These are phyloP conservation scores for Mionectes olivaceus DNA, from an alignment of 2,797 vertebrate species.

Conservation along the genomic window DNA sequence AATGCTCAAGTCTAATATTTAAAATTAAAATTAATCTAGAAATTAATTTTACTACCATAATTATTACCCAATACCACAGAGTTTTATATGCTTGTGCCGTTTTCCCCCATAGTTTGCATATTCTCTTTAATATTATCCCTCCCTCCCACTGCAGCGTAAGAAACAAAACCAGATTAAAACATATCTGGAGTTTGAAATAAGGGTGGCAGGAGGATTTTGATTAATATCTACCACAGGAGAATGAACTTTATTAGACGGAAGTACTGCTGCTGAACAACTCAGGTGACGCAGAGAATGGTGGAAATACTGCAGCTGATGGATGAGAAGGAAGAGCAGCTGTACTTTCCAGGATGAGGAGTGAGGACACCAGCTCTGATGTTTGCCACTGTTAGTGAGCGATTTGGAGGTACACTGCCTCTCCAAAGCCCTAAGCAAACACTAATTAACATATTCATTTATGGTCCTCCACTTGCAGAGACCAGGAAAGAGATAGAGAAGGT, in stretches of 20 bases:
- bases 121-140: neutral
- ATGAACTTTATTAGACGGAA: neutral
- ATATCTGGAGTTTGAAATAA: neutral
- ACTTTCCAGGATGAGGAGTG: neutral
- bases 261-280: neutral
- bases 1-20: neutral
- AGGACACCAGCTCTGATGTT: neutral
- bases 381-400: neutral
- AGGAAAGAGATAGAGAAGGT: neutral
- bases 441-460: neutral
- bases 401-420: neutral
- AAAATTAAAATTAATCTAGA: neutral
- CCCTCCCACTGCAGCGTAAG: neutral
- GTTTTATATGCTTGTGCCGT: neutral
- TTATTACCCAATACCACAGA: neutral
- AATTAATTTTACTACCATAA: neutral
- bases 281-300: neutral
- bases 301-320: neutral
- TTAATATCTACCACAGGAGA: neutral
- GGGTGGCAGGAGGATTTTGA: neutral
- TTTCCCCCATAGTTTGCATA: neutral
- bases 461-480: neutral
- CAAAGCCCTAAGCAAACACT: neutral
- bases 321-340: fast-evolving
- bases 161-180: neutral